phyloP scores from a whole-genome alignment of 2,888 invertebrate genomes.

The Chrysodeixis includens region DNA sequence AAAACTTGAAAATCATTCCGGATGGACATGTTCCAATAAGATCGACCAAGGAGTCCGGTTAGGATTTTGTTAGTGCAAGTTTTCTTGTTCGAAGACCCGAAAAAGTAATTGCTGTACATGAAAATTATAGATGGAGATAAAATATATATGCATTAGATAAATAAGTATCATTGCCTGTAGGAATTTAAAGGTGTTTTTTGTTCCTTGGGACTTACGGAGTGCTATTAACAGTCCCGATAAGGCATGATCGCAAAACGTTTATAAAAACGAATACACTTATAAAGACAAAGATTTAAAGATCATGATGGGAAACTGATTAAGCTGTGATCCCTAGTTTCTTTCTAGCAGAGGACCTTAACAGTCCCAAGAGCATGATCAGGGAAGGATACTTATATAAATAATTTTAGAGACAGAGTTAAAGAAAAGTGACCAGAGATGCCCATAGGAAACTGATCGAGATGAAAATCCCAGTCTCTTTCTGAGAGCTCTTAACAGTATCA shows the following conservation, averaged over 20 bases:
- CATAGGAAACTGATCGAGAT: background rate
- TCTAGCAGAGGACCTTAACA: too few relatives aligned
- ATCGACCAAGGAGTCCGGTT: background rate
- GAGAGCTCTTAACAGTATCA: too few relatives aligned
- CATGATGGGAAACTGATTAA: too few relatives aligned
- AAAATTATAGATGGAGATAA: background rate
- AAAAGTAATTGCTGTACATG: background rate
- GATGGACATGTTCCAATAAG: background rate
- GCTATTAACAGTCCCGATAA: background rate
- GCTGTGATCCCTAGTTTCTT: too few relatives aligned
- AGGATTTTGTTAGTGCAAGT: background rate
- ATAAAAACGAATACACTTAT: too few relatives aligned
- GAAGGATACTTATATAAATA: background rate
- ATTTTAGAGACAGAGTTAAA: background rate
- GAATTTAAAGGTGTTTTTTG: background rate
- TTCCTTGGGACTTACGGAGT: background rate
- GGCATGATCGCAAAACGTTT: background rate
- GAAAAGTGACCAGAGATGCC: background rate
- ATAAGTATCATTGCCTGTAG: background rate
- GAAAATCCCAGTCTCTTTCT: slow-evolving; percentile 12
- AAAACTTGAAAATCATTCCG: background rate
- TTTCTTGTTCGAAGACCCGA: background rate
- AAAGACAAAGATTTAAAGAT: too few relatives aligned
- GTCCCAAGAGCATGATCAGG: too few relatives aligned
- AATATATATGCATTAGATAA: background rate